Percentiles rank a stretch among this genome's conserved stretches.
Evolutionary conservation across 2,888 invertebrate species (phyloP).

Genomic region (Ophion ellenae): DNA sequence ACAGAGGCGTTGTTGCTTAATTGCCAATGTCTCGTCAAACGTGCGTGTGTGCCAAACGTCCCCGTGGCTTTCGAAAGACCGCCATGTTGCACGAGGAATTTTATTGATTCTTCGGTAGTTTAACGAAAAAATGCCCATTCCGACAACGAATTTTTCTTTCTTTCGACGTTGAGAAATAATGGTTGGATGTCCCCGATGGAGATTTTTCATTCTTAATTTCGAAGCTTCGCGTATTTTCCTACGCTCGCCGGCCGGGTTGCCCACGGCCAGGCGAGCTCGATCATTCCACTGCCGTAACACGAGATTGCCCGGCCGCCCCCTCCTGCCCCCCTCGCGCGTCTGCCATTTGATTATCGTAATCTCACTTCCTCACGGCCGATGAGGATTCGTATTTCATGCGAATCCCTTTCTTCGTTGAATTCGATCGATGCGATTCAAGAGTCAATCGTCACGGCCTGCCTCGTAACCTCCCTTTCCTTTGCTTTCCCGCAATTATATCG

Average conservation of each 20-base stretch:
- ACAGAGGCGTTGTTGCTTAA: background rate
- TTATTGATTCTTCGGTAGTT: conserved; percentile 83
- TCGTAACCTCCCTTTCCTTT: background rate
- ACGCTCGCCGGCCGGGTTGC: conserved; percentile 44
- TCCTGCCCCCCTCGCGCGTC: conserved; percentile 8
- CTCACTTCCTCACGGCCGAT: conserved; percentile 32
- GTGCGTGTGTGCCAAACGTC: conserved; percentile 59
- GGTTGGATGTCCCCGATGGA: background rate
- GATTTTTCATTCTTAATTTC: background rate
- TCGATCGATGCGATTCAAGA: conserved; percentile 27
- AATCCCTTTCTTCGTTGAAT: conserved; percentile 51
- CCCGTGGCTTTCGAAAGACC: conserved; percentile 77
- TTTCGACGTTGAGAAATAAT: background rate
- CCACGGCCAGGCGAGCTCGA: conserved; percentile 9
- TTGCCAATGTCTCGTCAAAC: background rate
- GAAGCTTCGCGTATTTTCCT: conserved; percentile 12
- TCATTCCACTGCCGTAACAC: conserved; percentile 56
- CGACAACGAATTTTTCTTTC: conserved; percentile 35
- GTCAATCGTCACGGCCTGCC: background rate
- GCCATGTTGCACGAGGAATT: conserved; percentile 81
- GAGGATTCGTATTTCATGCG: conserved; percentile 48
- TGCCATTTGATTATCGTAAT: conserved; percentile 28
- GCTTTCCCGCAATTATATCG: background rate
- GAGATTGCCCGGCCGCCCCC: conserved; percentile 37
- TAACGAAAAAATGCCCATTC: conserved; percentile 72